Evolutionary conservation across 1,140 invertebrate species (phyloP).

Genomic region (Drosophila albomicans): DNA sequence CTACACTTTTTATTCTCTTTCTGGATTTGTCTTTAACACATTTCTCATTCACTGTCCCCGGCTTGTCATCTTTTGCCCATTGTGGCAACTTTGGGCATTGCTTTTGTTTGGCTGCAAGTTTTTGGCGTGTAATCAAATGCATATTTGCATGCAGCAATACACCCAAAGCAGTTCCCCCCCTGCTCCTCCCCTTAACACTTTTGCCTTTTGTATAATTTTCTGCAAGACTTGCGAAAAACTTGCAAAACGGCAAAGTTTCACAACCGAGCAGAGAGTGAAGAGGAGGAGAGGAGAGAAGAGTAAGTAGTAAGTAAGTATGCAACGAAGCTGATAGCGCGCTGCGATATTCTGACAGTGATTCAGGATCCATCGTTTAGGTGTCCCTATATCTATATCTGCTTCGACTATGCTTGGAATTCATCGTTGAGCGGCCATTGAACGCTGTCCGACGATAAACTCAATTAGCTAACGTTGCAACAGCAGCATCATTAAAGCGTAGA

Average conservation of each 20-base stretch:
- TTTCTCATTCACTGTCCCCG: background rate
- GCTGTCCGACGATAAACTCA: conserved; percentile 67
- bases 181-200: conserved; percentile 39
- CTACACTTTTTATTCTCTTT: background rate
- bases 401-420: conserved; percentile 6
- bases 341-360: conserved; percentile 42
- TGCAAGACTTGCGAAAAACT: conserved; percentile 81
- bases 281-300: conserved; percentile 5
- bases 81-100: conserved; percentile 73
- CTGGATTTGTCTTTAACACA: no score
- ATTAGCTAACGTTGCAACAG: conserved; percentile 57
- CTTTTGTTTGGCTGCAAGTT: conserved; percentile 73
- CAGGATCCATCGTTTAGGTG: conserved; percentile 39
- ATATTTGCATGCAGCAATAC: conserved; percentile 76
- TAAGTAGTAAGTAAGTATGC: conserved; percentile 58
- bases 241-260: conserved; percentile 76
- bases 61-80: conserved; percentile 12
- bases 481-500: conserved; percentile 63
- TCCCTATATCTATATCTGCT: conserved; percentile 13
- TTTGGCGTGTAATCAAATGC: conserved; percentile 79
- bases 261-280: background rate
- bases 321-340: conserved; percentile 54
- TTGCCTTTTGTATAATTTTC: conserved; percentile 80
- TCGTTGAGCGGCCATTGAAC: conserved; percentile 56
- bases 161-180: conserved; percentile 1